Evolutionary conservation across 2,113 vertebrate species (phyloP), one percentile per base, ranked within the genome.

Genomic region (Corythoichthys intestinalis): DNA sequence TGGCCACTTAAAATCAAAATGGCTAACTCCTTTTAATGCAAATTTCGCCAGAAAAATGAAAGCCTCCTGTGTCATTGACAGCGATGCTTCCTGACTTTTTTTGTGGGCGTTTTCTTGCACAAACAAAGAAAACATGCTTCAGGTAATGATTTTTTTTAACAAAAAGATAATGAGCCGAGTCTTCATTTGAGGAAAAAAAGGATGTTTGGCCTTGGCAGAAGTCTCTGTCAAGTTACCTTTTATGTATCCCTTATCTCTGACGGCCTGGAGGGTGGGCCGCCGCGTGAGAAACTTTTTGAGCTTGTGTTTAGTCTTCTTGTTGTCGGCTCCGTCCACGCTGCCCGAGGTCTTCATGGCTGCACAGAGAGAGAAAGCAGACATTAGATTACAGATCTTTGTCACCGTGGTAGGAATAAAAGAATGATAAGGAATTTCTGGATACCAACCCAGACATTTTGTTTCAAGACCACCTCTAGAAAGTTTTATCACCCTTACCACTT

Each of bases 211-310:
- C 41, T 28, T 34, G 17, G n/a, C 20, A 11, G n/a, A n/a, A 12
- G 9, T 63, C 41, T 11, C 37, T 39, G 8, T 34, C 11, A 34
- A 28, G 17, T 38, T 58, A 98, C 97, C 96, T 94, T 98, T 96
- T 78, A 98, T 98, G 87, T 99, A 99, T 74, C 97, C 96, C 79
- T 96, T 98, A 88, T 99, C 96, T 73, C 94, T 91, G 76, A 99
- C 96, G 15, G 96, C 89, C 91, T 99, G 97, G 80, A 98, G 91
- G 0, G 96, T 98, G 2, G 96, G 97, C 2, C 96, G 92, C 9
- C 96, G 91, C 0, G 91, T 96, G 59, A 99, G 95, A 90, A 99
- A 97, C 86, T 96, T 98, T 91, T 95, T 98, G 74, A 99, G 91
- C 83, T 98, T 98, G 12, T 94, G 94, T 88, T 93, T 93, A 52